phyloP scores from a whole-genome alignment of 1,140 invertebrate species.

The Eupristina koningsbergeri region DNA sequence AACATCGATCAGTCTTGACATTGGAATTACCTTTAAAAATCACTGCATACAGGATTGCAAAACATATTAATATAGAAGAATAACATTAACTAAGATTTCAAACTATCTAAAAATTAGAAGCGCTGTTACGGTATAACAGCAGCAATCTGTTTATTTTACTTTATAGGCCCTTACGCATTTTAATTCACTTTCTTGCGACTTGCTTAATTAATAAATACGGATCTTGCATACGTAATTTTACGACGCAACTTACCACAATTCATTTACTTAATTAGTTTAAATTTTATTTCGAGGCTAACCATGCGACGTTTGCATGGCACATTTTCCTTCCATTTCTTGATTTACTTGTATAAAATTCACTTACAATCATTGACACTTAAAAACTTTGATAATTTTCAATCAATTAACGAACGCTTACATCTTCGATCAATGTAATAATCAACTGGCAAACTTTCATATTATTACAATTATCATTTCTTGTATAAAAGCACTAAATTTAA shows the following conservation, averaged over 20 bases:
- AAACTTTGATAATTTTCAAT: constrained; percentile 50
- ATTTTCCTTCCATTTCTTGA: constrained; percentile 21
- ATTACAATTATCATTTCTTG: constrained; percentile 47
- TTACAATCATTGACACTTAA: constrained; percentile 64
- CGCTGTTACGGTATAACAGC: constrained; percentile 36
- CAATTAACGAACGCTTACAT: constrained; percentile 52
- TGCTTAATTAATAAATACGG: constrained; percentile 37
- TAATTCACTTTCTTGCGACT: constrained; percentile 17
- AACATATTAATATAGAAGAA: constrained; percentile 70
- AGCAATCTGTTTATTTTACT: constrained; percentile 51
- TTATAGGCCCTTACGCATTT: constrained; percentile 54
- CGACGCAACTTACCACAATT: constrained; percentile 43
- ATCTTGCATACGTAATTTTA: constrained; percentile 41
- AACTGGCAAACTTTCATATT: constrained; percentile 64
- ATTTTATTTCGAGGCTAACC: constrained; percentile 40
- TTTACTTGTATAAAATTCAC: constrained; percentile 62
- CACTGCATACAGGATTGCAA: constrained; percentile 64
- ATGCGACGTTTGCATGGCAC: constrained; percentile 6
- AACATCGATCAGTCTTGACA: constrained; percentile 71
- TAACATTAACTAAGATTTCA: constrained; percentile 66
- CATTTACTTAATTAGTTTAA: constrained; percentile 39
- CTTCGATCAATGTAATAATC: constrained; percentile 63
- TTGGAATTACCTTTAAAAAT: constrained; percentile 67
- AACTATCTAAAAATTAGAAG: constrained; percentile 60
- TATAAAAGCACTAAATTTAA: constrained; percentile 37